Evolutionary conservation across 2,113 vertebrate species (phyloP).

Genomic region (Festucalex cinctus): DNA sequence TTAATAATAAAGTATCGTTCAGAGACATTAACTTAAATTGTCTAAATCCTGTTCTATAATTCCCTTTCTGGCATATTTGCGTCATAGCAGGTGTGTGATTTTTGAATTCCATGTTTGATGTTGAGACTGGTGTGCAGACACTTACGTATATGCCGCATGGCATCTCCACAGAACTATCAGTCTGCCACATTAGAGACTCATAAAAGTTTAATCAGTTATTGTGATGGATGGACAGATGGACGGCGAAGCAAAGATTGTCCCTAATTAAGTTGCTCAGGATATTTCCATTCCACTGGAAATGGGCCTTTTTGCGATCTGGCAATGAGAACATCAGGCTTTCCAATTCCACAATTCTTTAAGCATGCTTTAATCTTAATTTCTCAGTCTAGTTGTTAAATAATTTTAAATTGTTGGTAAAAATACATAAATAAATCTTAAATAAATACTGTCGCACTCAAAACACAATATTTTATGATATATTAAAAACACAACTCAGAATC

Average conservation of each 20-base stretch:
- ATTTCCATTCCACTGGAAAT: neutral
- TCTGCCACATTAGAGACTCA: conserved; percentile 13
- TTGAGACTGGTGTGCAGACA: conserved; percentile 3
- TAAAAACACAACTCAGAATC: too few relatives aligned
- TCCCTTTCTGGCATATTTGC: neutral
- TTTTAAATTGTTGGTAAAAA: too few relatives aligned
- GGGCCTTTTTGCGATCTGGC: conserved; percentile 1
- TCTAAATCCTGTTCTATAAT: neutral
- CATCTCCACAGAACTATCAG: neutral
- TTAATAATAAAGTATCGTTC: too few relatives aligned
- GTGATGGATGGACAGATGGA: conserved; percentile 17
- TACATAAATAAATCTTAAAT: too few relatives aligned
- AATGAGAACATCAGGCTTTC: neutral
- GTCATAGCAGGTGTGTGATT: neutral
- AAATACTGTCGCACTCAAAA: too few relatives aligned
- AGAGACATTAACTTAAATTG: too few relatives aligned
- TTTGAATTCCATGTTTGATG: neutral
- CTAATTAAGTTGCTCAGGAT: conserved; percentile 5
- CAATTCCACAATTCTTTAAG: neutral
- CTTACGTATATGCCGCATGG: neutral
- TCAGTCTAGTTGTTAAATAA: neutral
- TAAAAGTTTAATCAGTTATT: conserved; percentile 19
- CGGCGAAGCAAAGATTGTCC: conserved; percentile 10
- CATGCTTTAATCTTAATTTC: neutral
- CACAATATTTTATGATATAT: too few relatives aligned